phyloP scores from a whole-genome alignment of 2,888 invertebrate genomes.

The Hipparchia sbordonii region DNA sequence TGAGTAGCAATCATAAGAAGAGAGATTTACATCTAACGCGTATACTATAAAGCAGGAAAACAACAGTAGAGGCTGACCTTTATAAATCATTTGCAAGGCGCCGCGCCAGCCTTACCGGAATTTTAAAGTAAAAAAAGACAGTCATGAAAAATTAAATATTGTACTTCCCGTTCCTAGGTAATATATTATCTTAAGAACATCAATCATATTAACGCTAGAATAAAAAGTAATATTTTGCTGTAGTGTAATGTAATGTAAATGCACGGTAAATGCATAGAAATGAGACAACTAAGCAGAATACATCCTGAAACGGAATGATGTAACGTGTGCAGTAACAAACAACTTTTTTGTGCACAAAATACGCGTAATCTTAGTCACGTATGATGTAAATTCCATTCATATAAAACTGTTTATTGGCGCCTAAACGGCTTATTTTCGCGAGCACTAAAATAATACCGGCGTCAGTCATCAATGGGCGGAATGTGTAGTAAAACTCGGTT shows the following conservation, averaged over 20 bases:
- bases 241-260: no score
- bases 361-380: constrained; percentile 34
- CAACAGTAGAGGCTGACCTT: constrained; percentile 19
- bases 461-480: constrained; percentile 59
- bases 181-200: neutral
- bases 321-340: neutral
- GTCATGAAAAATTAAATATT: constrained; percentile 4
- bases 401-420: constrained; percentile 47
- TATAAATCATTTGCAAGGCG: constrained; percentile 23
- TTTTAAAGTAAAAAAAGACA: constrained; percentile 4
- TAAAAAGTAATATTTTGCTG: no score
- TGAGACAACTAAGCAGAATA: no score
- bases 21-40: constrained; percentile 20
- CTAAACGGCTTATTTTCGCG: constrained; percentile 47
- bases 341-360: neutral
- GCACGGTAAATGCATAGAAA: no score
- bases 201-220: no score
- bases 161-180: constrained; percentile 6
- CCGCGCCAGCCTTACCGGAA: neutral
- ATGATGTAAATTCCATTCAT: constrained; percentile 61
- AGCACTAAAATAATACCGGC: constrained; percentile 49
- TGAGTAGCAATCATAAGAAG: constrained; percentile 12
- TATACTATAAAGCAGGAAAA: constrained; percentile 4
- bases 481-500: constrained; percentile 39
- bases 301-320: no score